These are phyloP conservation scores for Scolopax bukidnonensis DNA, from an alignment of 2,797 vertebrate species.

Conservation along the genomic window DNA sequence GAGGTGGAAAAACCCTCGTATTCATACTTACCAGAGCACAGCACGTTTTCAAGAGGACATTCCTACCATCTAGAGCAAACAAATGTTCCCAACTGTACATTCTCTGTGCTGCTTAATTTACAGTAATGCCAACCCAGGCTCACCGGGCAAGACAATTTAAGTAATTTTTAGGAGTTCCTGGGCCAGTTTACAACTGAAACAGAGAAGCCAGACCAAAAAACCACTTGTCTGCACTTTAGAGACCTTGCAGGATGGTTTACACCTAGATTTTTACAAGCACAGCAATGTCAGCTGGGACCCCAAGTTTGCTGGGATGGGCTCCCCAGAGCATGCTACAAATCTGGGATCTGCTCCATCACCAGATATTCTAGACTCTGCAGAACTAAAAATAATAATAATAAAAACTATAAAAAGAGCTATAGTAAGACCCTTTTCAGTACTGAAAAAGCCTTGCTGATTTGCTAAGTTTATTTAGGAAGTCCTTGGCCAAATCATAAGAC, in stretches of 20 bases:
- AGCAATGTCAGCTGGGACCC: not conserved
- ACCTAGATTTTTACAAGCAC: not conserved
- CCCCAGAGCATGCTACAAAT: not conserved
- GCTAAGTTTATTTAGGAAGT: not conserved
- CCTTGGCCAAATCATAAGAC: not conserved
- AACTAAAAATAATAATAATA: not conserved
- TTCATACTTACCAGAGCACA: not conserved
- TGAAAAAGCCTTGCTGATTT: not conserved
- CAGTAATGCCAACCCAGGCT: not conserved
- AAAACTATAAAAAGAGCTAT: not conserved
- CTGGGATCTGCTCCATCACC: not conserved
- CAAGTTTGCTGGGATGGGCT: not conserved
- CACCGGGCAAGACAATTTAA: not conserved
- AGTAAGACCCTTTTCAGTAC: not conserved
- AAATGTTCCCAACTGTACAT: not conserved
- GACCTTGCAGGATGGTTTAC: not conserved
- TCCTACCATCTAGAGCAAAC: conserved; percentile 52
- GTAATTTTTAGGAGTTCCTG: not conserved
- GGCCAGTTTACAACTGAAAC: not conserved
- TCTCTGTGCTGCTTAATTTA: not conserved
- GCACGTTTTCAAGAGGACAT: conserved; percentile 44
- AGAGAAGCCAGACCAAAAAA: conserved; percentile 2
- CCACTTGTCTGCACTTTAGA: not conserved
- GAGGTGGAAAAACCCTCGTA: conserved; percentile 21
- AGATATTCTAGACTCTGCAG: not conserved